phyloP scores from a whole-genome alignment of 2,888 invertebrate genomes.

The Hedychridium roseum region DNA sequence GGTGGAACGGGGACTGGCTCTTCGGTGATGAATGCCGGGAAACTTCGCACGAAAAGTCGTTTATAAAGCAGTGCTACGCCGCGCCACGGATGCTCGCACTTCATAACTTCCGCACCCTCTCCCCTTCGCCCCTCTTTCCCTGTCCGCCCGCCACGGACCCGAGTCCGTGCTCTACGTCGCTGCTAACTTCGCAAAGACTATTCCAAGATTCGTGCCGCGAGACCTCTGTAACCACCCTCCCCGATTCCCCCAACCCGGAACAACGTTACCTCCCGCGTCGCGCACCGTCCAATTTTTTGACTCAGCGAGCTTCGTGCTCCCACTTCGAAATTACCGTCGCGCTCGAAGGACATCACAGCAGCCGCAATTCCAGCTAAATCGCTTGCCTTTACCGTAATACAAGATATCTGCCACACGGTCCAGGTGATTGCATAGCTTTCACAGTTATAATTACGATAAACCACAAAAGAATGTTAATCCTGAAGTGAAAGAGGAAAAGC shows the following conservation, averaged over 20 bases:
- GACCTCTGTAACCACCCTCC: slow-evolving; percentile 22
- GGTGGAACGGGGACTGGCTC: slow-evolving; percentile 42
- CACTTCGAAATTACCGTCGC: too few relatives aligned
- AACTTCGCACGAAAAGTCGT: slow-evolving; percentile 60
- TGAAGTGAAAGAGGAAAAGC: too few relatives aligned
- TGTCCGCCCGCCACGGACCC: slow-evolving; percentile 22
- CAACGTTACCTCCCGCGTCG: slow-evolving; percentile 16
- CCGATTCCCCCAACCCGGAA: not conserved
- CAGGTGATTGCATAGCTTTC: too few relatives aligned
- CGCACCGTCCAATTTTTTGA: slow-evolving; percentile 19
- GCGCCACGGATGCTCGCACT: slow-evolving; percentile 52
- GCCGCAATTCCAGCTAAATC: too few relatives aligned
- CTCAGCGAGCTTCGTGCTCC: too few relatives aligned
- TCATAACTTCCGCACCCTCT: slow-evolving; percentile 61
- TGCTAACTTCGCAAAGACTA: slow-evolving; percentile 32
- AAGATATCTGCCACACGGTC: too few relatives aligned
- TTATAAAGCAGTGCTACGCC: slow-evolving; percentile 58
- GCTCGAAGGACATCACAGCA: too few relatives aligned
- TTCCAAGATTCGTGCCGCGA: slow-evolving; percentile 23
- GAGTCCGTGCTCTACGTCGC: slow-evolving; percentile 4
- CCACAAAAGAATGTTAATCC: too few relatives aligned
- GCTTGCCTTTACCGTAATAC: too few relatives aligned
- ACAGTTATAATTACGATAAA: too few relatives aligned
- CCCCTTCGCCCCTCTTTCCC: too few relatives aligned
- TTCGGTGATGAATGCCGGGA: slow-evolving; percentile 59